Conservation (phyloP, 2,113 vertebrate genomes). For the Noturus placidus region DNA sequence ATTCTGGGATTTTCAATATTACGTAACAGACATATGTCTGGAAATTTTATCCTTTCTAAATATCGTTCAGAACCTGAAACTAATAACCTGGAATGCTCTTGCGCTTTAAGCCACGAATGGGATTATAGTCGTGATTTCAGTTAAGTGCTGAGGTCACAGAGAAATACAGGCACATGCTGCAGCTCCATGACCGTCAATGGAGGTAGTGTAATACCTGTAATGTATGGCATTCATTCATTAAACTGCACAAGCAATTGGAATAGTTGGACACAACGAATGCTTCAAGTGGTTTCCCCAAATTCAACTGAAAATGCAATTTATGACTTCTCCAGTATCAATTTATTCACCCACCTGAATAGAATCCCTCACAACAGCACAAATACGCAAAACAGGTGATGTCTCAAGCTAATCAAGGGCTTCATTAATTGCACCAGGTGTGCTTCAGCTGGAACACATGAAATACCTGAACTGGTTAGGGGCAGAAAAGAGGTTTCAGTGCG, state of each 20-base stretch:
- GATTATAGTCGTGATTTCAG: slow-evolving; percentile 13
- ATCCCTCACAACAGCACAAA: too few relatives aligned
- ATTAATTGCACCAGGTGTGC: too few relatives aligned
- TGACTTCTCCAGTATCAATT: too few relatives aligned
- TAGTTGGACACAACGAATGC: too few relatives aligned
- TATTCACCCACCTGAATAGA: too few relatives aligned
- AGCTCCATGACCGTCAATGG: background rate
- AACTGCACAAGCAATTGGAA: background rate
- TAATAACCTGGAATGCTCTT: background rate
- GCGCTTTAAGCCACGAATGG: background rate
- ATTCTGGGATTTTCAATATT: background rate
- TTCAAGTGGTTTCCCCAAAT: too few relatives aligned
- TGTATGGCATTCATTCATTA: slow-evolving; percentile 7
- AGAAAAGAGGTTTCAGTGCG: too few relatives aligned
- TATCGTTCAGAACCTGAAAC: background rate
- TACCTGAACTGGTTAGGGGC: too few relatives aligned
- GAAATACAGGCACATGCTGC: slow-evolving; percentile 2
- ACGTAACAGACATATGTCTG: background rate
- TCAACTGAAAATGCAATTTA: too few relatives aligned
- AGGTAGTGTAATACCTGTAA: background rate
- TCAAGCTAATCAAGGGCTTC: too few relatives aligned
- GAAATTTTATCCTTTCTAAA: background rate
- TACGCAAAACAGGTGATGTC: too few relatives aligned
- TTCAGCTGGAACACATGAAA: too few relatives aligned
- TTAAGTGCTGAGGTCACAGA: background rate